Conservation (phyloP, 2,797 vertebrate species). For the Helostoma temminkii region DNA sequence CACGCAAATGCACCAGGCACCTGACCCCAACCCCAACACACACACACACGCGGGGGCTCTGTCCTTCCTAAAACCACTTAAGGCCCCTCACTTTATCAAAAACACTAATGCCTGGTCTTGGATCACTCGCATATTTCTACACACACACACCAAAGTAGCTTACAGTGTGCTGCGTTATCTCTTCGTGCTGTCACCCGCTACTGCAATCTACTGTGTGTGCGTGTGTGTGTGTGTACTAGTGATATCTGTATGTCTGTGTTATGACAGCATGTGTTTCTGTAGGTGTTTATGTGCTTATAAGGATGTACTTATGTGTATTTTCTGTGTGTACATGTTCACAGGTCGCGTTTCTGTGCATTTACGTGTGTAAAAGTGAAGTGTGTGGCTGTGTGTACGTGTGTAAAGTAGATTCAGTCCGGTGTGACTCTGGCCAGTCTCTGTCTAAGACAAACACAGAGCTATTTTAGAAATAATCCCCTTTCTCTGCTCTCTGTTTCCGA, state of each 20-base stretch:
- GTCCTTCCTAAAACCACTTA: slow-evolving; percentile 74
- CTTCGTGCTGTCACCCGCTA: slow-evolving; percentile 50
- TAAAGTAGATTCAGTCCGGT: slow-evolving; percentile 49
- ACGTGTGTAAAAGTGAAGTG: slow-evolving; percentile 23
- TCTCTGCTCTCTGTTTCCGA: slow-evolving; percentile 61
- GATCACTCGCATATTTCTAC: slow-evolving; percentile 67
- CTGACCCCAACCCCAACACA: slow-evolving; percentile 70
- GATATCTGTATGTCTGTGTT: slow-evolving; percentile 32
- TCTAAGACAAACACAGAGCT: slow-evolving; percentile 77
- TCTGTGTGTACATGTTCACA: slow-evolving; percentile 49
- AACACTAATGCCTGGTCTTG: slow-evolving; percentile 72
- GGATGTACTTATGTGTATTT: slow-evolving; percentile 34
- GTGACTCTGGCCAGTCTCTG: slow-evolving; percentile 73
- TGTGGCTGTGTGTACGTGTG: slow-evolving; percentile 26
- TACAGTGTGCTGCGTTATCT: slow-evolving; percentile 63
- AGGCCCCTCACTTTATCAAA: slow-evolving; percentile 76
- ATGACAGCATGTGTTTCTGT: slow-evolving; percentile 33
- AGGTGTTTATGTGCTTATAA: slow-evolving; percentile 30
- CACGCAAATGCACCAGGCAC: slow-evolving; percentile 71
- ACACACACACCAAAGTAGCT: slow-evolving; percentile 45
- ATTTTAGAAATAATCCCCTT: slow-evolving; percentile 74
- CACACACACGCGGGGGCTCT: slow-evolving; percentile 45
- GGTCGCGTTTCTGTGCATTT: slow-evolving; percentile 34
- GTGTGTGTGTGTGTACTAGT: slow-evolving; percentile 30
- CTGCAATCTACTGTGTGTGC: slow-evolving; percentile 38